Evolutionary conservation across 2,113 vertebrate species (phyloP), one percentile per base, ranked within the genome.

Genomic region (Saguinus midas): DNA sequence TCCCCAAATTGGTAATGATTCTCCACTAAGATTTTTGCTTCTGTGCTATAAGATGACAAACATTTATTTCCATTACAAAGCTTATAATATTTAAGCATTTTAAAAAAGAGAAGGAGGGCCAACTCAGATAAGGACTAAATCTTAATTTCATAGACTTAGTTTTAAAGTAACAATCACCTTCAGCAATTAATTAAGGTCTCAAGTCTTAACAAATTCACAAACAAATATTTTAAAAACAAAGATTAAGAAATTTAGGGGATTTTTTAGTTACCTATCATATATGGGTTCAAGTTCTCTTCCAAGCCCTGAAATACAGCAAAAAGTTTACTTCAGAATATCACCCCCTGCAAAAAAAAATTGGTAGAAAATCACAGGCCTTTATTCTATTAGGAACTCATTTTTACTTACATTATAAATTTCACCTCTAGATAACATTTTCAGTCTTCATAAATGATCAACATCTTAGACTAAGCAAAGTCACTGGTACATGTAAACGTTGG

Each of bases 171-270:
- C 13, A 45, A 32, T 75, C 21, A 64, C n/a, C 57, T 66, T 94
- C 79, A 96, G 82, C 16, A 95, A 75, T 90, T 90, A 70, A 79
- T 45, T 94, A 75, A 48, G 11, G 5, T 66, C 68, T 90, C 32
- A 55, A 48, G n/a, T 70, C 32, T 86, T 90, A 93, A 90, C 35
- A 92, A 81, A 45, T 87, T 37, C 43, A 37, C 55, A 97, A 92
- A 64, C 52, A 94, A 89, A 80, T 87, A 83, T 75, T 95, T 96
- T 81, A 87, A 29, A 93, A 96, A 86, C 29, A 73, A 95, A 89
- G 11, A 76, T 88, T 84, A 78, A 81, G 16, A 95, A 89, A 87
- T 58, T 58, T 61, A 50, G 68, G 18, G 12, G 6, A 32, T 29
- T 20, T 45, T 48, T 95, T 57, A 90, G 48, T 29, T 72, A 70